Base-by-base conservation (phyloP, 2,797 vertebrate genomes). In the Acanthurus lineatus region DNA sequence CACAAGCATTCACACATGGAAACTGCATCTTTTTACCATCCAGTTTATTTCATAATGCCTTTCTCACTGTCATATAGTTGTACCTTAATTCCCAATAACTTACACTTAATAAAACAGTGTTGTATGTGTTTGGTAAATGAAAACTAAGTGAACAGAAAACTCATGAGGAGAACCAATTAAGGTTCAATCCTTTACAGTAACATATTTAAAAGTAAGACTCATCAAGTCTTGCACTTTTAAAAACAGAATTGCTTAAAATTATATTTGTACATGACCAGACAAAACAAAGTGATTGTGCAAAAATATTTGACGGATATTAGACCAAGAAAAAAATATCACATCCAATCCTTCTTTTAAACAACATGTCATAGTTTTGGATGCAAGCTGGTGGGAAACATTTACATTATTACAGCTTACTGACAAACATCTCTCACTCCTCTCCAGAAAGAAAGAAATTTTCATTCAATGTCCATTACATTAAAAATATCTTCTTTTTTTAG, bases 11-110 rank as follows among this genome's bases (percentile, higher is more conserved):
- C 28, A 83, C 8, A 16, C 40, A 62, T 47, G n/a, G 58, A 56
- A 77, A 20, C 11, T 54, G 40, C 58, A 44, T 81, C 71, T 70
- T 91, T 86, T 91, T 88, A 92, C 84, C 74, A 84, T 91, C 90
- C 53, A 58, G 81, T 95, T 96, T 95, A 95, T 95, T 96, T 93
- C 66, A 89, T 86, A 91, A 94, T 90, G 84, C 85, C 80, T 92
- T 86, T 73, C 79, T 92, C 81, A 77, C 75, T 58, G 90, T 79
- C 76, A 76, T 79, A 48, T 79, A 71, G 32, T 75, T 82, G 83
- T 64, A 94, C 76, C 83, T 88, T 75, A 66, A 32, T 88, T 91
- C 84, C 89, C 84, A 83, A 84, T 86, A 93, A 90, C 65, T 87
- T 85, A 52, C 79, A 92, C 79, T 93, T 93, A 32, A 47, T 17